These are phyloP conservation scores for Drosophila mulleri DNA, from an alignment of 2,888 invertebrate genomes.

Conservation along the genomic window DNA sequence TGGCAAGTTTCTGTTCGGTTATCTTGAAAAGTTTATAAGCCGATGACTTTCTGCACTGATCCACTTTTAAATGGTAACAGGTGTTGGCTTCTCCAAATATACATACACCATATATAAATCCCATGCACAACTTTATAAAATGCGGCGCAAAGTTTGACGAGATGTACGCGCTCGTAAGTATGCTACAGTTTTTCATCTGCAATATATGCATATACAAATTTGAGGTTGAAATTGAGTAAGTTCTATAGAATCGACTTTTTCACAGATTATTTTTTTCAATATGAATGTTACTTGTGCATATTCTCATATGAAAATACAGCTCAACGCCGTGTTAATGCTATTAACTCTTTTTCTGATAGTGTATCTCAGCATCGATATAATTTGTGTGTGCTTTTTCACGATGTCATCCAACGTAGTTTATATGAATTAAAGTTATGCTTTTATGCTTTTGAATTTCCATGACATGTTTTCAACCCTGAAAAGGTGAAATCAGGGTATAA, in stretches of 20 bases:
- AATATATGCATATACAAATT: neutral
- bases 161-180: slow-evolving; percentile 48
- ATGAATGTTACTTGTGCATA: neutral
- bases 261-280: neutral
- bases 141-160: slow-evolving; percentile 39
- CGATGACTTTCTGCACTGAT: slow-evolving; percentile 57
- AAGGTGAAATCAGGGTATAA: neutral
- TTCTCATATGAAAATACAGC: neutral
- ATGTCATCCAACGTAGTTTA: neutral
- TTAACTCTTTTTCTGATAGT: neutral
- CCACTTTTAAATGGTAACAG: slow-evolving; percentile 66
- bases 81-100: slow-evolving; percentile 61
- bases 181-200: slow-evolving; percentile 28
- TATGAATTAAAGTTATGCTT: neutral
- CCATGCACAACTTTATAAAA: slow-evolving; percentile 21
- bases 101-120: slow-evolving; percentile 35
- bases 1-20: slow-evolving; percentile 35
- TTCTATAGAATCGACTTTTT: neutral
- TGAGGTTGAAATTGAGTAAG: neutral
- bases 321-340: neutral
- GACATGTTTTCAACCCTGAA: neutral
- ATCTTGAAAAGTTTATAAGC: slow-evolving; percentile 63
- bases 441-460: neutral
- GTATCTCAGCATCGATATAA: slow-evolving; percentile 1
- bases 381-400: neutral